Evolutionary conservation across 37 sponge, comb jelly and placozoan species (phyloP).

Genomic region (Spongilla lacustris): DNA sequence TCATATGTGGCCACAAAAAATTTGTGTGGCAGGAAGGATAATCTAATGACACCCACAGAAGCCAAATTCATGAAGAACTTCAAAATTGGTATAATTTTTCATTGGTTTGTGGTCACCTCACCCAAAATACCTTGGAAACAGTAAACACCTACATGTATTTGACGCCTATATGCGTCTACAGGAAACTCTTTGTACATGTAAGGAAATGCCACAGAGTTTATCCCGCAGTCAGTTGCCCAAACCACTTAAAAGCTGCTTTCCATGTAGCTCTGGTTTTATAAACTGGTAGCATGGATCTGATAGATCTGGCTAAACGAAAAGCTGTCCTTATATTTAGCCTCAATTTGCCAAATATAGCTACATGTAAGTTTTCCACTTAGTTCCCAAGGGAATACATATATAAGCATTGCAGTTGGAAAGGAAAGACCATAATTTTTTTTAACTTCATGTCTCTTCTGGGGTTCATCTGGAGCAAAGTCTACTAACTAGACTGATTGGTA

Average conservation of each 20-base stretch:
- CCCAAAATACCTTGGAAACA: too few relatives aligned
- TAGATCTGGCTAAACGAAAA: neutral
- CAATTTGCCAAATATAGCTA: neutral
- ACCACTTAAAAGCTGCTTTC: neutral
- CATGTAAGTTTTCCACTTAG: neutral
- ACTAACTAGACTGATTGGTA: neutral
- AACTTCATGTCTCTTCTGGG: neutral
- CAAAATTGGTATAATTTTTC: too few relatives aligned
- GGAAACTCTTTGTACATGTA: neutral
- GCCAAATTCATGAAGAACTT: too few relatives aligned
- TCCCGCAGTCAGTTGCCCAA: neutral
- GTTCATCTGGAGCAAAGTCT: neutral
- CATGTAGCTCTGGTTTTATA: neutral
- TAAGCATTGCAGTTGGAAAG: neutral
- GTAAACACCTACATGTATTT: too few relatives aligned
- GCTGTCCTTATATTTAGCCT: neutral
- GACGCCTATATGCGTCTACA: too few relatives aligned
- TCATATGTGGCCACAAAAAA: too few relatives aligned
- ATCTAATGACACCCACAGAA: too few relatives aligned
- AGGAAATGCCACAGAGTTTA: neutral
- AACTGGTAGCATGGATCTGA: neutral
- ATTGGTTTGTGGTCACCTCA: too few relatives aligned
- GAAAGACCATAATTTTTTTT: neutral
- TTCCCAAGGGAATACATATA: neutral
- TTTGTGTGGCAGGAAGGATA: too few relatives aligned